Conservation (phyloP, 2,113 vertebrate species). For the Laticauda colubrina region DNA sequence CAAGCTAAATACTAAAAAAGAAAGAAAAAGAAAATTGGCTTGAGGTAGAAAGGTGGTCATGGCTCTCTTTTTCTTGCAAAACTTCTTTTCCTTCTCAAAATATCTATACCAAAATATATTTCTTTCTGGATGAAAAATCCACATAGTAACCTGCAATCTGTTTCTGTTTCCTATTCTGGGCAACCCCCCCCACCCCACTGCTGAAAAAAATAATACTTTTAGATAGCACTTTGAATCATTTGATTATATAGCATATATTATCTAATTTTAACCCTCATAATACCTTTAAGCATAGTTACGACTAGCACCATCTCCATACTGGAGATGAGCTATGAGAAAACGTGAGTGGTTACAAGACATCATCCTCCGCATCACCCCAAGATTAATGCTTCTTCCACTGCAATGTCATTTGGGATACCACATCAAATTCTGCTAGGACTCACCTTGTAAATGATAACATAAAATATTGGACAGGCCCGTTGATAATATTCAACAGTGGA, state of each 20-base stretch:
- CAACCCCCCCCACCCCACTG: conserved; percentile 46
- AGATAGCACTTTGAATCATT: conserved; percentile 38
- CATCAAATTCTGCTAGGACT: conserved; percentile 37
- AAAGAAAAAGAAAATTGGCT: conserved; percentile 69
- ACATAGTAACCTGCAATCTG: conserved; percentile 20
- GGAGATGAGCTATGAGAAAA: conserved; percentile 59
- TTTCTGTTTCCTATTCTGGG: conserved; percentile 45
- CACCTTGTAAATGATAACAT: conserved; percentile 31
- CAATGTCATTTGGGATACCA: conserved; percentile 41
- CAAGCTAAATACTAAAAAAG: conserved; percentile 78
- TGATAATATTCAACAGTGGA: conserved; percentile 45
- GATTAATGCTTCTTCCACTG: not conserved
- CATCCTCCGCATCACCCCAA: not conserved
- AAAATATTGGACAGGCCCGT: conserved; percentile 44
- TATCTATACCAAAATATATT: conserved; percentile 74
- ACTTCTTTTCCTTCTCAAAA: conserved; percentile 72
- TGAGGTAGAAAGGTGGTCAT: conserved; percentile 99
- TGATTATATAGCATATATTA: conserved; percentile 24
- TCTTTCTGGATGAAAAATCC: conserved; percentile 45
- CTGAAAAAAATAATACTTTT: conserved; percentile 49
- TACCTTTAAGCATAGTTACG: conserved; percentile 22
- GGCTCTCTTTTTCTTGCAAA: conserved; percentile 93
- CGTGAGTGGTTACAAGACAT: conserved; percentile 51
- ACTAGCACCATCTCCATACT: conserved; percentile 47
- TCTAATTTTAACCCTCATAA: conserved; percentile 29